Conservation (phyloP, 2,888 invertebrate genomes). For the Amblyjoppa proteus region DNA sequence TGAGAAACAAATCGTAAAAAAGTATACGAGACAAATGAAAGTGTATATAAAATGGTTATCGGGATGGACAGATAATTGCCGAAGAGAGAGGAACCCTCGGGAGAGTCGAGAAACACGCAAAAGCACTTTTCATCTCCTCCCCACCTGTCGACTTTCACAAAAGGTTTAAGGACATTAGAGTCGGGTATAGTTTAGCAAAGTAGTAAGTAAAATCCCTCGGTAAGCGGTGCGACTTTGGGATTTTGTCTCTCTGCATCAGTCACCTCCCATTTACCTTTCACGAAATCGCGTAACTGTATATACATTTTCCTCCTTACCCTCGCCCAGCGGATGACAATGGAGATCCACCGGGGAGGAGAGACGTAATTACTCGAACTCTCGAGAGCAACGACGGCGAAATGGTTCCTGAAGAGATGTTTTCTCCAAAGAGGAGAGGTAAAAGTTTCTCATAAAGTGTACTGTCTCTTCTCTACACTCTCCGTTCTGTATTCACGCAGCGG, state of each 20-base stretch:
- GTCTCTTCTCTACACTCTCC: conserved; percentile 18
- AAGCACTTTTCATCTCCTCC: conserved; percentile 64
- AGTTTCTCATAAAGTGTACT: conserved; percentile 54
- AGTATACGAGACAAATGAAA: neutral
- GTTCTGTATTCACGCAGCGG: neutral
- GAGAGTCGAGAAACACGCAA: conserved; percentile 55
- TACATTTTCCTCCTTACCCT: conserved; percentile 12
- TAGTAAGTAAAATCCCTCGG: conserved; percentile 63
- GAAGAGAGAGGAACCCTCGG: conserved; percentile 44
- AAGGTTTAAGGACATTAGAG: conserved; percentile 66
- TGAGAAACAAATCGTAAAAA: conserved; percentile 18
- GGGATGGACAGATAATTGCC: conserved; percentile 38
- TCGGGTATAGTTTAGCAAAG: conserved; percentile 64
- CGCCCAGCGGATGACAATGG: conserved; percentile 37
- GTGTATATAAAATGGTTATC: conserved; percentile 31
- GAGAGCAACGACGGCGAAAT: conserved; percentile 58
- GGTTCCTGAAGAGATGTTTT: conserved; percentile 49
- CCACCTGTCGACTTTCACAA: conserved; percentile 49
- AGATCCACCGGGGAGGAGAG: conserved; percentile 41
- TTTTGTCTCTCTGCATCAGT: conserved; percentile 50
- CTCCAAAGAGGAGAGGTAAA: conserved; percentile 44
- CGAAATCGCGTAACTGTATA: neutral
- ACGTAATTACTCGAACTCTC: conserved; percentile 67
- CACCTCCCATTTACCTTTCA: conserved; percentile 20
- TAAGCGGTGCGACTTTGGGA: conserved; percentile 43